phyloP scores from a whole-genome alignment of 2,797 vertebrate genomes.

The Pogoniulus pusillus region DNA sequence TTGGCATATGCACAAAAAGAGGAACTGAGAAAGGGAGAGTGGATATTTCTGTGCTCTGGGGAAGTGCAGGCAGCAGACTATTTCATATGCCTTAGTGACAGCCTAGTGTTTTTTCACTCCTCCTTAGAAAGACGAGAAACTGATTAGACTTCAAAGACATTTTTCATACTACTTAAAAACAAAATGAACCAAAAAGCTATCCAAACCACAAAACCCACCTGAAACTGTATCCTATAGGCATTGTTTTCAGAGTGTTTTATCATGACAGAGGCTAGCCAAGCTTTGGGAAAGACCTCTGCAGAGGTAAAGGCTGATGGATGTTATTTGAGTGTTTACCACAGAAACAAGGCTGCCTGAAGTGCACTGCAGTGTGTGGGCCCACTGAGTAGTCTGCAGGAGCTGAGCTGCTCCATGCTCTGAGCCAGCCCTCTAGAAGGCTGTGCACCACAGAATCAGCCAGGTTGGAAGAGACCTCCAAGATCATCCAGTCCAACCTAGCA shows the following conservation, averaged over 20 bases:
- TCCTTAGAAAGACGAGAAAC: background rate
- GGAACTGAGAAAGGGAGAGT: slow-evolving; percentile 20
- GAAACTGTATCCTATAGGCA: background rate
- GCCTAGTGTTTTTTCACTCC: background rate
- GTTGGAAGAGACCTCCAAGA: too few species aligned
- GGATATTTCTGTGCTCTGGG: slow-evolving; percentile 11
- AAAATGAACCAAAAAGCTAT: background rate
- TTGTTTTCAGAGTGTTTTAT: background rate
- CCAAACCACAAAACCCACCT: background rate
- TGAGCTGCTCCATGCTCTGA: background rate
- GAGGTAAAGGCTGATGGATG: background rate
- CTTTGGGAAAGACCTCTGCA: background rate
- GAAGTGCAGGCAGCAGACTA: background rate
- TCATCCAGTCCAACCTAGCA: too few species aligned
- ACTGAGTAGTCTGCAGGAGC: background rate
- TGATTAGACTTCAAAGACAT: background rate
- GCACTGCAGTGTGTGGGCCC: background rate
- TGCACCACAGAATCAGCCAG: too few species aligned
- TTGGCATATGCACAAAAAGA: slow-evolving; percentile 61
- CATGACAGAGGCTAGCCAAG: background rate
- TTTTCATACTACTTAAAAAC: background rate
- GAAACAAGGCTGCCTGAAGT: background rate
- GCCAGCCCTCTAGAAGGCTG: background rate
- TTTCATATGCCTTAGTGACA: background rate
- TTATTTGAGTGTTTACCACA: background rate